These are phyloP conservation scores for Engystomops pustulosus DNA, from an alignment of 2,113 vertebrate genomes.

Conservation along the genomic window DNA sequence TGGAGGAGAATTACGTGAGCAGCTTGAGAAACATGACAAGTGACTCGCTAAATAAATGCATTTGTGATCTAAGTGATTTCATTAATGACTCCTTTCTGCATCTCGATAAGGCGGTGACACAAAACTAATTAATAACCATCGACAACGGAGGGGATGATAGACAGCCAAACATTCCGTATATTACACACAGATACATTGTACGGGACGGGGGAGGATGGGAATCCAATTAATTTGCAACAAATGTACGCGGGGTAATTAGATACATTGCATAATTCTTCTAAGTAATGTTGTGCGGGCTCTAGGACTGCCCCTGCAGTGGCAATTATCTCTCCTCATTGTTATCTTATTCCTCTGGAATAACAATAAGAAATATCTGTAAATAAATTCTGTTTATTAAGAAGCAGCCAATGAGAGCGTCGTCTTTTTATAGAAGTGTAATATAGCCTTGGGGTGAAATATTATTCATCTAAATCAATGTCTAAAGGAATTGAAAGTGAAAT, in stretches of 20 bases:
- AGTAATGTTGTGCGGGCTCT: conserved; percentile 1
- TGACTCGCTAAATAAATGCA: conserved; percentile 29
- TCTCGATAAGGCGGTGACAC: conserved; percentile 52
- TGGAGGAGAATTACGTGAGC: conserved; percentile 16
- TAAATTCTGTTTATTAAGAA: not conserved
- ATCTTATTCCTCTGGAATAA: not conserved
- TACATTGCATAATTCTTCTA: conserved; percentile 25
- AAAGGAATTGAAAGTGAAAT: not conserved
- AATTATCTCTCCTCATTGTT: conserved; percentile 25
- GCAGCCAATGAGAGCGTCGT: not conserved
- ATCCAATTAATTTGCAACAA: conserved; percentile 53
- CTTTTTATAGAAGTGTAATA: not conserved
- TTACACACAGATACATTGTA: conserved; percentile 29
- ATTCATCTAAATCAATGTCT: not conserved
- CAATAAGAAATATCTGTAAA: conserved; percentile 19
- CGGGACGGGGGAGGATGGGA: conserved; percentile 24
- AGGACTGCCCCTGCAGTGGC: conserved; percentile 33
- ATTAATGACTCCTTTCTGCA: conserved; percentile 51
- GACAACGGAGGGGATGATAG: conserved; percentile 31
- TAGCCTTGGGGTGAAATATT: not conserved
- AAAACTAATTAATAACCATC: conserved; percentile 55
- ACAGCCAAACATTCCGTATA: conserved; percentile 36
- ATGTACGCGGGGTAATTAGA: conserved; percentile 45
- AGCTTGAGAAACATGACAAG: conserved; percentile 12
- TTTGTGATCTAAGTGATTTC: conserved; percentile 36